phyloP scores from a whole-genome alignment of 53 echinoderm and acorn worm genomes.

The Holothuria scabra region DNA sequence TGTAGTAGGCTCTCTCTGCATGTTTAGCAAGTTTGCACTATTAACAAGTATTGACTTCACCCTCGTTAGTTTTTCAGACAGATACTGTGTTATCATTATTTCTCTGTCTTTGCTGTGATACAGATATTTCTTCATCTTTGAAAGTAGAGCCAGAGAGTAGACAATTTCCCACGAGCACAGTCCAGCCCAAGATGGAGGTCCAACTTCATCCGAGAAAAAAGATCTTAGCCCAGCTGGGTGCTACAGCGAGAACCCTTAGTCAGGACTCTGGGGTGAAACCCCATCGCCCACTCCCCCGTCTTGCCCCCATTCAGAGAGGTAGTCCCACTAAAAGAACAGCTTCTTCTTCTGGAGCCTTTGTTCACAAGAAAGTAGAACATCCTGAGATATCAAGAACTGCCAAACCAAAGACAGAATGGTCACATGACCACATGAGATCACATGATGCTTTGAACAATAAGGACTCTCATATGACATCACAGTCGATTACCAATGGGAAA shows the following conservation, averaged over 20 bases:
- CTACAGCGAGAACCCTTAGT: background rate
- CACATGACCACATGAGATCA: constrained; percentile 16
- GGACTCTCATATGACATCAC: too few species aligned
- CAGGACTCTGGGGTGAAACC: constrained; percentile 4
- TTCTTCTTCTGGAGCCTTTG: constrained; percentile 12
- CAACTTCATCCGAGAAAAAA: constrained; percentile 18
- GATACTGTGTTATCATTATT: too few species aligned
- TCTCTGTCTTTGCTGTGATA: too few species aligned
- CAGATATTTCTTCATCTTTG: too few species aligned
- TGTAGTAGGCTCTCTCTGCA: too few species aligned
- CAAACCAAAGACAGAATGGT: constrained; percentile 37
- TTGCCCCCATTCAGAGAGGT: constrained; percentile 75
- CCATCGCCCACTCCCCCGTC: constrained; percentile 75
- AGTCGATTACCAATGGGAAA: too few species aligned
- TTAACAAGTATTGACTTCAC: too few species aligned
- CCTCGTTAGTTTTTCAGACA: too few species aligned
- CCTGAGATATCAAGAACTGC: background rate
- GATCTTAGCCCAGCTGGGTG: background rate
- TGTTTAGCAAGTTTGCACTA: too few species aligned
- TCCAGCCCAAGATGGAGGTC: background rate
- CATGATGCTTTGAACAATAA: too few species aligned
- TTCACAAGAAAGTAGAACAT: constrained; percentile 16
- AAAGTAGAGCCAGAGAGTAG: too few species aligned
- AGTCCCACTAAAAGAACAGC: constrained; percentile 33
- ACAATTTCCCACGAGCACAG: background rate